Base-by-base conservation (phyloP, 2,888 invertebrate genomes). In the Caenorhabditis doughertyi region DNA sequence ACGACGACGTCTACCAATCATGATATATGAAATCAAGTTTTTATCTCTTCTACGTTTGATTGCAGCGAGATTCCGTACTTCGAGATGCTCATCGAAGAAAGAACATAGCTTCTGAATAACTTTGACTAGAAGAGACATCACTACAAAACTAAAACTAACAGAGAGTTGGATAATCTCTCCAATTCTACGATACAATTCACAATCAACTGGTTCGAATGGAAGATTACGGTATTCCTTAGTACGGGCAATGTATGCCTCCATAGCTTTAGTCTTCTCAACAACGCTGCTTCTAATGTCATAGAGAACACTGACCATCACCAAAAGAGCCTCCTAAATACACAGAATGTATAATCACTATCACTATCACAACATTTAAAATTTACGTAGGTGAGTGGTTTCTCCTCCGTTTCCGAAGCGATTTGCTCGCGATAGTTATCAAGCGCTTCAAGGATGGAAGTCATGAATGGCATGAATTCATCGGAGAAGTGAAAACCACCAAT, bases 301-400 rank as follows among this genome's bases (percentile, higher is more conserved):
- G 4, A 71, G 42, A 5, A 58, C 23, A 32, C 58, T 49, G 3
- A 49, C 21, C 18, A 47, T 35, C 7, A 42, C 29, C 3, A 21
- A 2, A 3, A 42, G 25, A 1, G 49, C 23, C 1, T 32, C n/a
- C 70, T 71, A 49, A 49, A 71, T 21, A 13, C 2, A 42, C 0
- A 23, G 11, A 27, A 7, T n/a, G n/a, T 32, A 27, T 7, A 23
- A 0, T 56, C 16, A 51, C 11, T 8, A 42, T 13, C n/a, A 53
- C 67, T 42, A 53, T 35, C 32, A 65, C 65, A 55, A 55, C 67
- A 55, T 47, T n/a, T 25, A 18, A 68, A 39, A 64, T 8, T 51
- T 51, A 65, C 65, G 13, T 65, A 27, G 18, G n/a, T 39, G 18
- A 47, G 35, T 35, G 44, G 18, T 3, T 2, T 18, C 13, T 39